These are phyloP conservation scores for Drosophila neutralis DNA, from an alignment of 2,888 invertebrate species.

Conservation along the genomic window DNA sequence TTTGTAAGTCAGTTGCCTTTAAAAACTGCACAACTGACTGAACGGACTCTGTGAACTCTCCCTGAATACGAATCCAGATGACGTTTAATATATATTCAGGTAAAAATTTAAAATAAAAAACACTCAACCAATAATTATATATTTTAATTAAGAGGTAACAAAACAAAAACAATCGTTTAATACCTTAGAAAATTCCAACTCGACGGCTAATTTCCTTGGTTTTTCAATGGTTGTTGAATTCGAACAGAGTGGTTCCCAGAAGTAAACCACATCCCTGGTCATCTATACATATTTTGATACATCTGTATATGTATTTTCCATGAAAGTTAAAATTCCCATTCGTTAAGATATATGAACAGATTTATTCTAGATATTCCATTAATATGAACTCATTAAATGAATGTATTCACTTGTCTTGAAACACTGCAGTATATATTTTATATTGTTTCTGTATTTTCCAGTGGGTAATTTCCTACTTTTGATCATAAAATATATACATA, in stretches of 20 bases:
- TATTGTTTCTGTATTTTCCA: not conserved
- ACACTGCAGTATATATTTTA: not conserved
- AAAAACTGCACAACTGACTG: not conserved
- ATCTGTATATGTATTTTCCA: not conserved
- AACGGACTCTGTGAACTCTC: not conserved
- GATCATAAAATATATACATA: not conserved
- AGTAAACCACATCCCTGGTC: accelerated
- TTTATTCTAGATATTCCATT: not conserved
- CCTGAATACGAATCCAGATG: not conserved
- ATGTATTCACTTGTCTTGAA: not conserved
- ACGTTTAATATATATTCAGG: accelerated
- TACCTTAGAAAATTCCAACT: no score
- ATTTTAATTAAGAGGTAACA: not conserved
- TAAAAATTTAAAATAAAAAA: not conserved
- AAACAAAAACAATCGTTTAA: not conserved
- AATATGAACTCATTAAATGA: not conserved
- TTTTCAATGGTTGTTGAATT: no score
- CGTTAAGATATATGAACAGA: no score
- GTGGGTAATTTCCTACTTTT: not conserved
- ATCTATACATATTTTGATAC: not conserved
- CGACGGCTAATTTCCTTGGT: accelerated
- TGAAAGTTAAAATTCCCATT: no score
- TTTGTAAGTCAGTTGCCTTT: not conserved
- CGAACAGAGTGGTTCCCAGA: not conserved
- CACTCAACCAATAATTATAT: not conserved